These are phyloP conservation scores for Perca fluviatilis DNA, from an alignment of 2,113 vertebrate genomes.

Conservation along the genomic window DNA sequence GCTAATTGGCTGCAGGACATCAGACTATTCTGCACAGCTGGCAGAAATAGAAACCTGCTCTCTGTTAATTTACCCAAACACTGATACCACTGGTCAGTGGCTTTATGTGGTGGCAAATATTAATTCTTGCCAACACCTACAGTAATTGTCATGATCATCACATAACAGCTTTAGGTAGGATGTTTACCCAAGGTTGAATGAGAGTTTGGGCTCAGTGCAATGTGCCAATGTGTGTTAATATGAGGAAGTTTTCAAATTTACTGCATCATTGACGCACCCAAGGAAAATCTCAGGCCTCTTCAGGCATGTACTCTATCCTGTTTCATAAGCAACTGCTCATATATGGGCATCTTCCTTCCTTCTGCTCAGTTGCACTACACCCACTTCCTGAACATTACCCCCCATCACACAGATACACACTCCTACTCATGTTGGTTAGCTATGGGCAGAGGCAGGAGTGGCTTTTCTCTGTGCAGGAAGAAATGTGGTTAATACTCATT, in stretches of 20 bases:
- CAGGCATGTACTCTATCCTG: constrained; percentile 71
- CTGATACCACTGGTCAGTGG: background rate
- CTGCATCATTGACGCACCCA: constrained; percentile 47
- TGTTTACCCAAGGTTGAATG: constrained; percentile 9
- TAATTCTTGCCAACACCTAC: background rate
- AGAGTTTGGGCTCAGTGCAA: background rate
- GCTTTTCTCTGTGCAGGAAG: constrained; percentile 66
- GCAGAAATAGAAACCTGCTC: constrained; percentile 33
- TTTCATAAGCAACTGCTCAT: constrained; percentile 72
- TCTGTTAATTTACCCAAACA: background rate
- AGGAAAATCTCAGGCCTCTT: constrained; percentile 52
- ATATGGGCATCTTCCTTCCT: constrained; percentile 80
- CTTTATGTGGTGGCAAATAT: background rate
- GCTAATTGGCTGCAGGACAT: constrained; percentile 20
- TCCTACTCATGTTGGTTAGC: constrained; percentile 57
- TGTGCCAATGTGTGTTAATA: constrained; percentile 26
- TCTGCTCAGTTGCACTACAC: constrained; percentile 46
- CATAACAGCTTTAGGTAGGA: constrained; percentile 9
- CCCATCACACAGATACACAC: constrained; percentile 33
- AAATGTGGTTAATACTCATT: constrained; percentile 68
- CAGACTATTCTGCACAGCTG: constrained; percentile 9
- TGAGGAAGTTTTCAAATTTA: constrained; percentile 55
- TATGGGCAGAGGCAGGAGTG: constrained; percentile 47
- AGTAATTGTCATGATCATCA: background rate
- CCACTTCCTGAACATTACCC: constrained; percentile 60